A percentile compares a stretch with the other conserved stretches of the same genome.
Evolutionary conservation across 1,140 invertebrate species (phyloP).

Genomic region (Phocides pigmalion): DNA sequence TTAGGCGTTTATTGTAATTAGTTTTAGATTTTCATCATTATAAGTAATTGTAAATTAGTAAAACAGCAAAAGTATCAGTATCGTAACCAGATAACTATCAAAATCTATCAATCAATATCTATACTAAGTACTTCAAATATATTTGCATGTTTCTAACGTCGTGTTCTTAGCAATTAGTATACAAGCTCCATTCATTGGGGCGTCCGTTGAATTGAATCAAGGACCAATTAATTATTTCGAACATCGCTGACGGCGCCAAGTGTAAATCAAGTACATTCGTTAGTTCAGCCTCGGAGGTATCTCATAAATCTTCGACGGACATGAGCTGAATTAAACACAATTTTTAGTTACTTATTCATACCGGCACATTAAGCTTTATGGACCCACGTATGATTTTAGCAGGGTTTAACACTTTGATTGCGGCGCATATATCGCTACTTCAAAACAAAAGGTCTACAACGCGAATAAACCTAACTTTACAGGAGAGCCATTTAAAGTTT

Average conservation of each 20-base stretch:
- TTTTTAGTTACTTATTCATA: conserved; percentile 27
- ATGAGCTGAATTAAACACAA: conserved; percentile 48
- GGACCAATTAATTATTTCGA: conserved; percentile 43
- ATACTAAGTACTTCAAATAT: no score
- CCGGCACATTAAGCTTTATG: conserved; percentile 22
- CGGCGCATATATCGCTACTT: no score
- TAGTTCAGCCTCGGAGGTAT: conserved; percentile 42
- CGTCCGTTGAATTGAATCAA: conserved; percentile 38
- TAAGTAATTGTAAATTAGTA: no score
- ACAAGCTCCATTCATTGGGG: conserved; percentile 11
- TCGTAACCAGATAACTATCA: background rate
- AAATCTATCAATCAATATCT: background rate
- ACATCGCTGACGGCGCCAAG: conserved; percentile 17
- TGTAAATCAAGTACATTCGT: conserved; percentile 48
- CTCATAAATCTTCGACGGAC: conserved; percentile 48
- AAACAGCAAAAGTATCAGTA: no score
- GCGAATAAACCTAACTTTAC: no score
- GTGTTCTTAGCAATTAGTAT: conserved; percentile 1
- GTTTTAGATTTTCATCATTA: no score
- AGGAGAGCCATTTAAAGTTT: no score
- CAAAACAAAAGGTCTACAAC: no score
- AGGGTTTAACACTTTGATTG: no score
- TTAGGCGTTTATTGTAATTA: no score
- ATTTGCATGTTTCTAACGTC: no score
- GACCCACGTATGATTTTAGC: conserved; percentile 16